Evolutionary conservation across 2,797 vertebrate genomes (phyloP).

Genomic region (Trichosurus vulpecula): DNA sequence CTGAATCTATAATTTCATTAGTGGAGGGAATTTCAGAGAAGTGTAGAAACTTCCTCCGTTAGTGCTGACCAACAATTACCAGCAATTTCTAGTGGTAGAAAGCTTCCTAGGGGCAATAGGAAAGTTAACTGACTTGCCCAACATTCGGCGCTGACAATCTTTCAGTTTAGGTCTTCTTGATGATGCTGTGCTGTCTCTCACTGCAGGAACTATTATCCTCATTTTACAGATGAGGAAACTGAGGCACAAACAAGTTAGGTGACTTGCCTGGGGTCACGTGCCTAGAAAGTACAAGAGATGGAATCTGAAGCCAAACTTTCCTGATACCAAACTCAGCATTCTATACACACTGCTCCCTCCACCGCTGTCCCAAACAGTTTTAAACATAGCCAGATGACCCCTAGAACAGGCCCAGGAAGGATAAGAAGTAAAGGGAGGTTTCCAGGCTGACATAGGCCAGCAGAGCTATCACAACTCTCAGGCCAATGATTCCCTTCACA

Average conservation of each 20-base stretch:
- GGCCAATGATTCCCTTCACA: neutral
- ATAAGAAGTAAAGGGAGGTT: slow-evolving; percentile 11
- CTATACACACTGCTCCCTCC: neutral
- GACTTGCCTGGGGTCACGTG: neutral
- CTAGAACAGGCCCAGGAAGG: neutral
- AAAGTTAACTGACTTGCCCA: neutral
- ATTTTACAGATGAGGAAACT: neutral
- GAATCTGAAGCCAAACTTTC: neutral
- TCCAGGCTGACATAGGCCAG: neutral
- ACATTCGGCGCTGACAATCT: neutral
- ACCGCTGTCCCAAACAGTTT: neutral
- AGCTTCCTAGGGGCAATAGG: neutral
- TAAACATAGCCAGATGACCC: neutral
- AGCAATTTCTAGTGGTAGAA: neutral
- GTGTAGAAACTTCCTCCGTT: neutral
- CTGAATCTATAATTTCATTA: neutral
- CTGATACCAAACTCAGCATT: neutral
- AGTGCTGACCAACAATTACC: neutral
- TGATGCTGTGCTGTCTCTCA: neutral
- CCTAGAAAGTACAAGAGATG: neutral
- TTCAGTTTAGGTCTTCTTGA: neutral
- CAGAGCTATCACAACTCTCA: neutral
- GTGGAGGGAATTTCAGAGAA: neutral
- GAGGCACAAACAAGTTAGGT: neutral
- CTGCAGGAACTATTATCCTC: neutral